Evolutionary conservation across 2,888 invertebrate genomes (phyloP), one percentile per base, ranked within the genome.

Genomic region (Eristalinus sepulchralis): DNA sequence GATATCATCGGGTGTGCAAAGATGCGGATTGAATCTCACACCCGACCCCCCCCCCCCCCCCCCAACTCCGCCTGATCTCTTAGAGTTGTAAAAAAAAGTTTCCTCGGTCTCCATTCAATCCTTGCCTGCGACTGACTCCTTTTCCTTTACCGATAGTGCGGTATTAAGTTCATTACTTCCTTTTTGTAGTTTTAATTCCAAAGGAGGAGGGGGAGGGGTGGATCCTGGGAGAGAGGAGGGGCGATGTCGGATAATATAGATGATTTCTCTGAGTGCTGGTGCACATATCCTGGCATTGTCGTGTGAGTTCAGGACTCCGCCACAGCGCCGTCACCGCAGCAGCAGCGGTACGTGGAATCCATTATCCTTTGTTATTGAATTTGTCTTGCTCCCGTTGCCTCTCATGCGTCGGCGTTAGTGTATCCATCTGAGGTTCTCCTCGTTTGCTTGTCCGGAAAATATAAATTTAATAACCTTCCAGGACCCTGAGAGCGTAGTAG

Each of bases 401-500:
- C 53, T 39, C 39, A 63, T 39, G 53, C 39, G 39, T 4, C 39
- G 39, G n/a, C 17, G 47, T 17, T 17, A 47, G 47, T 47, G 47
- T 47, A 47, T 47, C 47, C 47, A 47, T 47, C 31, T 64, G 68
- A 70, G 60, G 70, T 64, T 83, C 63, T 75, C 53, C 31, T 75
- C 75, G 67, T 86, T 78, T 83, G 73, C 83, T 83, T 86, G 75
- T 31, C 82, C 78, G 86, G 83, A 83, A 86, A 78, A 83, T 86
- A 83, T 79, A 86, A 85, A 83, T 86, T 86, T 86, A 86, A 83
- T 86, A 86, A 86, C 77, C 86, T 86, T 83, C 75, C 64, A 75
- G 78, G 62, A 71, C 57, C 60, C 20, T 17, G 66, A 66, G 31
- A 13, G 55, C 22, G 68, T 34, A 66, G 59, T 39, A 78, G 53